phyloP scores from a whole-genome alignment of 2,113 vertebrate species.

The Irena cyanogastra region DNA sequence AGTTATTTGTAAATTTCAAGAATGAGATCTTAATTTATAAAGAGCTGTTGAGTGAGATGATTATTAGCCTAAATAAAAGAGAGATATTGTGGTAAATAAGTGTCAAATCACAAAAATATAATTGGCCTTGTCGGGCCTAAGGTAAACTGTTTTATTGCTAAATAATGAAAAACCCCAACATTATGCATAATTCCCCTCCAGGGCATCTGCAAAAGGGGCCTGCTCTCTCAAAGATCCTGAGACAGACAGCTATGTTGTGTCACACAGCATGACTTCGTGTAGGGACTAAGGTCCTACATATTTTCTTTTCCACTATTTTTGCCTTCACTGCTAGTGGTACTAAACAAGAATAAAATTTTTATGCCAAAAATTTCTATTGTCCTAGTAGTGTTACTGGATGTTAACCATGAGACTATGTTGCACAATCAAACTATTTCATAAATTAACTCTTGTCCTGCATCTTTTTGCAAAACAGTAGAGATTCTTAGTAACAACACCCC shows the following conservation, averaged over 20 bases:
- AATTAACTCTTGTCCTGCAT: background rate
- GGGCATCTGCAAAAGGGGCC: background rate
- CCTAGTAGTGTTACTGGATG: background rate
- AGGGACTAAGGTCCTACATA: too few species aligned
- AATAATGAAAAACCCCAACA: background rate
- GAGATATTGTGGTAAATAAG: background rate
- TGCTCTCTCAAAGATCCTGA: background rate
- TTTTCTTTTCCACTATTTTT: background rate
- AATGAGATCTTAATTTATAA: background rate
- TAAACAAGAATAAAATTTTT: background rate
- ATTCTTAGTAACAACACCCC: background rate
- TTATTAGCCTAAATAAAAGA: background rate
- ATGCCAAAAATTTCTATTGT: background rate
- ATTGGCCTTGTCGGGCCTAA: background rate
- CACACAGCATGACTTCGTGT: background rate
- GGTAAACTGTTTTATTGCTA: background rate
- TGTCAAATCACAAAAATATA: background rate
- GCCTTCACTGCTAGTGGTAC: background rate
- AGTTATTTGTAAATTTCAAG: background rate
- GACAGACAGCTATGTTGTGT: background rate
- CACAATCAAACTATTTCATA: background rate
- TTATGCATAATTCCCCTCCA: background rate
- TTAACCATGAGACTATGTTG: background rate
- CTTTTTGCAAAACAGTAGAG: background rate
- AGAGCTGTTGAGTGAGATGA: background rate